These are phyloP conservation scores for Myrmophylax atrothorax DNA, from an alignment of 2,113 vertebrate species.

Conservation along the genomic window DNA sequence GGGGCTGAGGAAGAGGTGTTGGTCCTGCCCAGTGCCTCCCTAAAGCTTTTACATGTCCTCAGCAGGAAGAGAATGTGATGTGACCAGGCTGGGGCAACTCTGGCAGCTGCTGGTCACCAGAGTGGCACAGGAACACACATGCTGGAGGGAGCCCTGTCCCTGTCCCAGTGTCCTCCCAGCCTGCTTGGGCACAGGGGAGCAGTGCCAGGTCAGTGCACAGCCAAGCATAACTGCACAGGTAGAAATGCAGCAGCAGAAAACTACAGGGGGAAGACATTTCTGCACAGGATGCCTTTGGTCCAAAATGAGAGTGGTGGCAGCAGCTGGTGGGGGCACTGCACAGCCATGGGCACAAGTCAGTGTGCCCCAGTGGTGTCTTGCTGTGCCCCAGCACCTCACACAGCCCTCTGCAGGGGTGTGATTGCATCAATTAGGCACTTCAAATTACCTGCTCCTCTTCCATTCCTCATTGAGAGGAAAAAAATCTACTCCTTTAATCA, in stretches of 20 bases:
- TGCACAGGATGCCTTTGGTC: background rate
- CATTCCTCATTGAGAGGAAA: rapidly evolving
- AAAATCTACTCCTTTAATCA: background rate
- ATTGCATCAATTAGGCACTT: rapidly evolving
- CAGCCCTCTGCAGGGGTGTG: background rate
- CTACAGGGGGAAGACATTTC: rapidly evolving
- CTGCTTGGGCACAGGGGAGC: rapidly evolving
- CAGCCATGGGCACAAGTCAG: rapidly evolving
- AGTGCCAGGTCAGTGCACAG: background rate
- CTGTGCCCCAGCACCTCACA: rapidly evolving
- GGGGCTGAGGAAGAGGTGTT: background rate
- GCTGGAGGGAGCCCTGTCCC: background rate
- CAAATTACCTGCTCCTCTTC: background rate
- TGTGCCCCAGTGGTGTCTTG: rapidly evolving
- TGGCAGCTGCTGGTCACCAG: rapidly evolving
- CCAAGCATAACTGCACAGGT: background rate
- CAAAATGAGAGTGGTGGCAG: background rate
- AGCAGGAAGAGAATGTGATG: background rate
- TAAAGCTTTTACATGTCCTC: rapidly evolving
- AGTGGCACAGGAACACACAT: rapidly evolving
- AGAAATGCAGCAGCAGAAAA: background rate
- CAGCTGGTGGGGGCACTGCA: rapidly evolving
- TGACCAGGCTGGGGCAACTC: rapidly evolving
- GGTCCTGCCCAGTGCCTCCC: background rate
- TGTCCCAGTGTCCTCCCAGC: background rate